These are phyloP conservation scores for Dipodomys stephensi DNA, from an alignment of 2,113 vertebrate genomes.

Conservation along the genomic window DNA sequence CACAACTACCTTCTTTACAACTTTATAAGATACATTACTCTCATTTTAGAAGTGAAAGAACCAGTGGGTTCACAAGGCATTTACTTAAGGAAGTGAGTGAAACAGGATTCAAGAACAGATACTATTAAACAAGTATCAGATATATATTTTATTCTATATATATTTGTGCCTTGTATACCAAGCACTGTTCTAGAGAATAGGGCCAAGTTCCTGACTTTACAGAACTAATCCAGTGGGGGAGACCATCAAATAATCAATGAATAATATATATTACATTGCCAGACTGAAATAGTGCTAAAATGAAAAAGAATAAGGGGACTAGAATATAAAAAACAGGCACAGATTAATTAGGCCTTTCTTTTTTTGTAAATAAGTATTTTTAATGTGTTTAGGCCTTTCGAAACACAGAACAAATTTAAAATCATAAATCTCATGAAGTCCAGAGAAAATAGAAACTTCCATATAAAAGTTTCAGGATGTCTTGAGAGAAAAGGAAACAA, in stretches of 20 bases:
- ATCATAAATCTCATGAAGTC: background rate
- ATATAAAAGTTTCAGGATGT: background rate
- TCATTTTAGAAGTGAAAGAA: constrained; percentile 33
- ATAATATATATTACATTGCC: background rate
- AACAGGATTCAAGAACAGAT: background rate
- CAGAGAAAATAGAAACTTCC: background rate
- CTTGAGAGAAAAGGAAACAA: constrained; percentile 21
- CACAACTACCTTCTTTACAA: background rate
- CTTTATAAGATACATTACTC: background rate
- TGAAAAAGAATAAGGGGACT: background rate
- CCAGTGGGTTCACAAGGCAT: background rate
- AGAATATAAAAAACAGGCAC: background rate
- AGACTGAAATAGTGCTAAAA: background rate
- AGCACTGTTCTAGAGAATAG: constrained; percentile 33
- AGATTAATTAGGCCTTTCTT: background rate
- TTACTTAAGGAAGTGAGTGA: background rate
- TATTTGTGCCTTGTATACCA: background rate
- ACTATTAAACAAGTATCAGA: constrained; percentile 1
- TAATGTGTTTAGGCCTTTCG: background rate
- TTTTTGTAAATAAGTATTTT: background rate
- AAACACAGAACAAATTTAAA: constrained; percentile 45
- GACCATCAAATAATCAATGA: constrained; percentile 24
- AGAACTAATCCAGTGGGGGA: background rate
- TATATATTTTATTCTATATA: constrained; percentile 20
- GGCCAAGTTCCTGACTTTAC: background rate